Evolutionary conservation across 1,140 invertebrate genomes (phyloP).

Genomic region (Rhopalosiphum maidis): DNA sequence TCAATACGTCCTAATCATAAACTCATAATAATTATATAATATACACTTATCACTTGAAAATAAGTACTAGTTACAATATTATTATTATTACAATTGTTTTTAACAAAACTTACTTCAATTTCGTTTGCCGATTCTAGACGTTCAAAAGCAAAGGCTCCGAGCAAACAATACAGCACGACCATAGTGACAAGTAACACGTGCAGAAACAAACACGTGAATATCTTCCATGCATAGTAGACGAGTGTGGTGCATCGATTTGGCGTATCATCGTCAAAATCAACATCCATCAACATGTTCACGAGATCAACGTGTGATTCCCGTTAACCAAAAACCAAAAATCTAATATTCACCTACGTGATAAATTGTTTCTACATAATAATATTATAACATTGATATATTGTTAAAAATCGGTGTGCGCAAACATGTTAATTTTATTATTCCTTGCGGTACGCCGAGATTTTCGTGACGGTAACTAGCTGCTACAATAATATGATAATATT

Average conservation of each 20-base stretch:
- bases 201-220: conserved; percentile 84
- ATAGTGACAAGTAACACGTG: conserved; percentile 86
- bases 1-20: neutral
- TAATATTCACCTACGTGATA: neutral
- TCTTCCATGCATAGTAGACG: conserved; percentile 74
- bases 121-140: conserved; percentile 79
- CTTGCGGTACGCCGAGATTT: neutral
- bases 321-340: neutral
- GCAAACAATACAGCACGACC: conserved; percentile 87
- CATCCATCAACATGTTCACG: conserved; percentile 58
- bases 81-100: neutral
- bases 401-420: neutral
- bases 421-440: neutral
- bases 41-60: no score
- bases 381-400: neutral
- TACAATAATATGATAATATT: conserved; percentile 10
- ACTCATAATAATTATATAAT: neutral
- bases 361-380: neutral
- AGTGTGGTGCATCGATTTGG: conserved; percentile 65
- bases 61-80: neutral
- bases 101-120: conserved; percentile 68
- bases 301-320: no score
- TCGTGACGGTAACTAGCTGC: neutral
- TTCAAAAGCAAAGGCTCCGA: conserved; percentile 86
- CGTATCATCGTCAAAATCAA: conserved; percentile 55